Base-by-base conservation (phyloP, 2,888 invertebrate species). In the Harmothoe impar region DNA sequence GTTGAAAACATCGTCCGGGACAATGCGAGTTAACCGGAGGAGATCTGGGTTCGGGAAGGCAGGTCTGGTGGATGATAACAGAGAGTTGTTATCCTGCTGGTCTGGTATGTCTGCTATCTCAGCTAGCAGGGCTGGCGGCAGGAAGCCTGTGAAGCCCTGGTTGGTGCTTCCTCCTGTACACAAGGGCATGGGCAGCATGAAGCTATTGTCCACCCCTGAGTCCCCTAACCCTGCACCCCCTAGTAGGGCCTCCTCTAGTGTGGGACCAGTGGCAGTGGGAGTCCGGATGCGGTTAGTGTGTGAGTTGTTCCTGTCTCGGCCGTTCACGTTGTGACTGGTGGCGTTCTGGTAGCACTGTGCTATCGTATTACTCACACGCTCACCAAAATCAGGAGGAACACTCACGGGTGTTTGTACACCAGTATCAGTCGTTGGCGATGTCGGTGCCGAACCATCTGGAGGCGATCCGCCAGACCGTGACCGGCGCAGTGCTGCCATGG, bases 331-430 rank as follows among this genome's bases (percentile, higher is more conserved):
- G 10, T 23, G 0, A 84, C 84, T 51, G 25, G 17, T 23, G 31
- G 54, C 29, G 29, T 29, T 29, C 33, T 33, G 29, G 84, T 51
- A 84, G 52, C 84, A 86, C 31, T 86, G 31, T 1, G 52, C 54
- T 25, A 86, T 86, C 0, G 86, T 86, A 29, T 86, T 86, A 23
- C 56, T 86, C 17, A 86, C 54, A 1, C 86, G 52, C 29, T 25
- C 54, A 10, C 56, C 86, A 29, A 86, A 86, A 86, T 56, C 56
- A 0, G 86, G 86, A 0, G 86, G 86, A 10, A 86, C 86, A 20
- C n/a, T 86, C 25, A 86, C 86, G 5, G 86, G 86, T 15, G 86
- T 86, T 54, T 86, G 86, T 20, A 86, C 86, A 0, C 25, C 86
- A 20, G 86, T 54, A 29, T 86, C 86, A 10, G 86, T 54, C 1